Conservation (phyloP, 23 tunicate genomes). For the Aplidium turbinatum region DNA sequence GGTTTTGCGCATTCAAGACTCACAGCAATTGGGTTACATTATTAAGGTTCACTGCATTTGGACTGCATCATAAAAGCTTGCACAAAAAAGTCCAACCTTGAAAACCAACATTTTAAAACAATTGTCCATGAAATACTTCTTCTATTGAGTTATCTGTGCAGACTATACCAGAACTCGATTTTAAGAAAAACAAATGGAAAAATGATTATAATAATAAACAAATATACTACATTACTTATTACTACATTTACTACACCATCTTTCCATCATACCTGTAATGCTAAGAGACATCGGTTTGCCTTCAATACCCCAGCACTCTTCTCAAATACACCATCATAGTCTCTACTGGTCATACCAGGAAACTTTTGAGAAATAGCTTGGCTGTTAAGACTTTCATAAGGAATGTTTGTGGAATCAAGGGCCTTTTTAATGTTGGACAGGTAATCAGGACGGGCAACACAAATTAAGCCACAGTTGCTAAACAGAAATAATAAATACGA, state of each 20-base stretch:
- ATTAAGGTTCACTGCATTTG: too few species aligned
- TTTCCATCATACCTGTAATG: constrained; percentile 49
- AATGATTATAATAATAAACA: too few species aligned
- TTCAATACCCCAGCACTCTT: constrained; percentile 57
- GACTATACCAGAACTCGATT: too few species aligned
- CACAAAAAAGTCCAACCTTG: too few species aligned
- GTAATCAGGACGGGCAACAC: background rate
- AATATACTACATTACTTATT: too few species aligned
- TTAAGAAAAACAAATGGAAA: too few species aligned
- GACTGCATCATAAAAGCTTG: too few species aligned
- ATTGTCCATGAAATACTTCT: too few species aligned
- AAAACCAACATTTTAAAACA: too few species aligned
- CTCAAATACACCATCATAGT: constrained; percentile 42
- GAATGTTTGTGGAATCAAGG: constrained; percentile 1
- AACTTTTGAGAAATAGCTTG: constrained; percentile 25
- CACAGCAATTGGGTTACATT: too few species aligned
- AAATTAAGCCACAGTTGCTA: constrained; percentile 26
- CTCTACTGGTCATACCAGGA: constrained; percentile 35
- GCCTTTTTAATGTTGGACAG: background rate
- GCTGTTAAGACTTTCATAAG: constrained; percentile 19
- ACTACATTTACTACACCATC: background rate
- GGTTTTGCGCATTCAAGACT: too few species aligned
- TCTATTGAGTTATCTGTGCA: too few species aligned
- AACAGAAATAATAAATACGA: background rate
- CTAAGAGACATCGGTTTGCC: constrained; percentile 52